These are phyloP conservation scores for Tethea ocularis DNA, from an alignment of 2,888 invertebrate species.

Conservation along the genomic window DNA sequence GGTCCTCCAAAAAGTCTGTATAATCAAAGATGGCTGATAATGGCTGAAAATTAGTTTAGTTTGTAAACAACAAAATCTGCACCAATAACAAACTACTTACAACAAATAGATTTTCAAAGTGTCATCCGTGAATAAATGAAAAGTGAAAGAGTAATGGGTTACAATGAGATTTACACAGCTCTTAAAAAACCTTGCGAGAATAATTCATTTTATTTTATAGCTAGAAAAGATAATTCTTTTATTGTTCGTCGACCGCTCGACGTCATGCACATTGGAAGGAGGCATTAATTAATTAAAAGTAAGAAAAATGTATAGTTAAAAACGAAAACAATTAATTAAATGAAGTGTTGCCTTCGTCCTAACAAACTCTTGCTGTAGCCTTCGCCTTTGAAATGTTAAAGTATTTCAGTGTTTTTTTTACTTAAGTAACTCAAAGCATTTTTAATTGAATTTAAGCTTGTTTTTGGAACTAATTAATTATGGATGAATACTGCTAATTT, in stretches of 20 bases:
- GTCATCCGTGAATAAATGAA: not conserved
- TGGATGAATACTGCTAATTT: not conserved
- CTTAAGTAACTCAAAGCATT: not conserved
- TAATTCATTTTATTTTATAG: constrained; percentile 51
- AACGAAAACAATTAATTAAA: constrained; percentile 30
- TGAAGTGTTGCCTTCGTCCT: constrained; percentile 18
- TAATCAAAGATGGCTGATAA: too few species aligned
- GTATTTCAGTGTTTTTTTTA: constrained; percentile 1
- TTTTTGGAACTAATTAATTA: not conserved
- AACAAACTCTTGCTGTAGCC: not conserved
- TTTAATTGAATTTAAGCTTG: not conserved
- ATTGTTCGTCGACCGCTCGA: constrained; percentile 37
- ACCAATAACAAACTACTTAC: too few species aligned
- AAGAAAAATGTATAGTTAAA: constrained; percentile 36
- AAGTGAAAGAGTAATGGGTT: constrained; percentile 18
- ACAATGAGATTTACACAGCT: constrained; percentile 46
- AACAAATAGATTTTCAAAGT: too few species aligned
- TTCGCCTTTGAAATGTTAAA: constrained; percentile 7
- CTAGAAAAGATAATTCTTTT: constrained; percentile 44
- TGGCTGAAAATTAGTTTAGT: too few species aligned
- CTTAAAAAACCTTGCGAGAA: constrained; percentile 44
- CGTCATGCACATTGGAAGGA: constrained; percentile 41
- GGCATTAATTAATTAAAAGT: constrained; percentile 61
- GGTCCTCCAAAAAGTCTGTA: too few species aligned
- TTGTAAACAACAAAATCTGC: too few species aligned